These are phyloP conservation scores for Girardia tigrina DNA, from an alignment of 2,888 invertebrate species.

Conservation along the genomic window DNA sequence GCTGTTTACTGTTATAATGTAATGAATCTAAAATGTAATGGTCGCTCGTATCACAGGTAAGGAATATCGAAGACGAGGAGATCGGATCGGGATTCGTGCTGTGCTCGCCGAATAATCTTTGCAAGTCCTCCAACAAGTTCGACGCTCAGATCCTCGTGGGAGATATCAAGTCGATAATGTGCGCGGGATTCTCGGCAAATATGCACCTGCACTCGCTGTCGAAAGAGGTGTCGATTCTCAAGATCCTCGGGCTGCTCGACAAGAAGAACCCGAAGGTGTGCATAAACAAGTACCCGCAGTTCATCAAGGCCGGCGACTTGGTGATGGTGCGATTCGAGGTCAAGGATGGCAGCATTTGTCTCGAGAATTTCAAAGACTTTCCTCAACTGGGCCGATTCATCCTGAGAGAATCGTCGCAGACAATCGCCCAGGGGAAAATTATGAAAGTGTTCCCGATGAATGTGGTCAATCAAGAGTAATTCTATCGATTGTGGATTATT, in stretches of 20 bases:
- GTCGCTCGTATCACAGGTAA: no score
- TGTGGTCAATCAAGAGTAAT: not conserved
- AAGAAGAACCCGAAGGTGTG: not conserved
- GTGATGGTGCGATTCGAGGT: conserved; percentile 51
- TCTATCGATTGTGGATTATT: no score
- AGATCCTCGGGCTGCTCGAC: not conserved
- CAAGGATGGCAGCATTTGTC: conserved; percentile 77
- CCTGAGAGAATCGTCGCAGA: conserved; percentile 91
- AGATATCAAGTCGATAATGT: conserved; percentile 98
- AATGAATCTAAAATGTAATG: no score
- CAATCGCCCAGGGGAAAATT: conserved; percentile 97
- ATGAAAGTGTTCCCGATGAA: conserved; percentile 62
- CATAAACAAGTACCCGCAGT: not conserved
- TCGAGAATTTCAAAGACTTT: conserved; percentile 94
- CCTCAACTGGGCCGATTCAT: conserved; percentile 99
- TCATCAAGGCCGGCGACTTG: not conserved
- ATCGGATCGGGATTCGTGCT: conserved; percentile 93
- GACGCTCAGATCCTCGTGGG: conserved; percentile 67
- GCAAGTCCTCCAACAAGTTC: conserved; percentile 54
- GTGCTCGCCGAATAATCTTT: conserved; percentile 78
- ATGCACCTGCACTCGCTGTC: conserved; percentile 72
- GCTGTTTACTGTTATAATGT: no score
- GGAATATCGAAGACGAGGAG: conserved; percentile 96
- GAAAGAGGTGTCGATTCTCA: not conserved
- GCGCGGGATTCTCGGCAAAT: conserved; percentile 94